phyloP scores from a whole-genome alignment of 2,797 vertebrate species.

The Cynopterus sphinx region DNA sequence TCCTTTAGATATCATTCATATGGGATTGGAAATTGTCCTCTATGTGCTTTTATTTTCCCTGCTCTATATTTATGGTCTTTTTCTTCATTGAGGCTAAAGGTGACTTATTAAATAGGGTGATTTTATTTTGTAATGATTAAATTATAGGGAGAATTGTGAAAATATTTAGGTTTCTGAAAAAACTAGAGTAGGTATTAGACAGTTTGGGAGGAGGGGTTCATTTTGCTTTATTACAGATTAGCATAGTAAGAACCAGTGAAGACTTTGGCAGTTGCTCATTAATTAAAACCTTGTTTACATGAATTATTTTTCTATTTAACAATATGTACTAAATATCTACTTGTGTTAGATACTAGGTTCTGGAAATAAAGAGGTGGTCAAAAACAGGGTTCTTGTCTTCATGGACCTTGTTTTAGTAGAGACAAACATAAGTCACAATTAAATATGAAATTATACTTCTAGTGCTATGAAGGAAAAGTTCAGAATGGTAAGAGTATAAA shows the following conservation, averaged over 20 bases:
- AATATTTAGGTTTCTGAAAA: not conserved
- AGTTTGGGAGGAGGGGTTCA: not conserved
- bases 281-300: not conserved
- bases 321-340: not conserved
- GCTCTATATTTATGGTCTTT: not conserved
- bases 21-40: conserved; percentile 6
- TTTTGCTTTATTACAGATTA: not conserved
- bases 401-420: not conserved
- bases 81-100: not conserved
- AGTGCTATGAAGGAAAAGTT: not conserved
- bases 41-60: not conserved
- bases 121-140: conserved; percentile 8
- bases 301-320: not conserved
- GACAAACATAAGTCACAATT: not conserved
- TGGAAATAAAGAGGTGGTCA: not conserved
- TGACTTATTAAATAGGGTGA: not conserved
- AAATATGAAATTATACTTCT: not conserved
- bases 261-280: not conserved
- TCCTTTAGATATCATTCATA: not conserved
- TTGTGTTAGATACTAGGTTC: not conserved
- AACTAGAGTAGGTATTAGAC: not conserved
- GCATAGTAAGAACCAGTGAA: not conserved
- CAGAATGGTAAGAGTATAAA: not conserved
- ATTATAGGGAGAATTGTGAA: not conserved
- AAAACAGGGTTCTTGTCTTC: not conserved